Evolutionary conservation across 2,888 invertebrate species (phyloP).

Genomic region (Nomada flava): DNA sequence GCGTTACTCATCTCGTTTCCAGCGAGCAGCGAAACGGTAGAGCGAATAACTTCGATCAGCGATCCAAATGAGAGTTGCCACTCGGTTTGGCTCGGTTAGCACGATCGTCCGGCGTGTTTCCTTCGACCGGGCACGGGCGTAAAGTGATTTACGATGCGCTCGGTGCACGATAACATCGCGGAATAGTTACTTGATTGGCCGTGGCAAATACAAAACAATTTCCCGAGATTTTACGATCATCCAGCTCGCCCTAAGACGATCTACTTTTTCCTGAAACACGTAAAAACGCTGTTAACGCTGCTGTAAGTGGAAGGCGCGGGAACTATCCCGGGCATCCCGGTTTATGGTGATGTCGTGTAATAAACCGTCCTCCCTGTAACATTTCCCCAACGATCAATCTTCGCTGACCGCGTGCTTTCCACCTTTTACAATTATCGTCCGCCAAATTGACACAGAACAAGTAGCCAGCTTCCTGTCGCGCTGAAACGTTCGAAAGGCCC

Average conservation of each 20-base stretch:
- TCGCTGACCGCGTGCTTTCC: neutral
- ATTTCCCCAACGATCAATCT: neutral
- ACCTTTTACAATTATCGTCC: neutral
- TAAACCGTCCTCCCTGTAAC: neutral
- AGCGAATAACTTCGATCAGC: no score
- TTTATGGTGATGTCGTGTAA: neutral
- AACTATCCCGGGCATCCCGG: neutral
- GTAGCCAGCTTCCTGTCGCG: neutral
- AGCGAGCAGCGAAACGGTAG: no score
- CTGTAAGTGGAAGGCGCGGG: neutral
- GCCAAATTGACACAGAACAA: neutral
- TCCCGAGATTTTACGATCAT: neutral
- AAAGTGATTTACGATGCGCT: no score
- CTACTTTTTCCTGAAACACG: neutral
- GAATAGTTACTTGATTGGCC: neutral
- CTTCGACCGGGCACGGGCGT: no score
- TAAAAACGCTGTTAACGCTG: neutral
- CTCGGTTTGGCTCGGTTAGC: no score
- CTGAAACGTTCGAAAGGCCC: slow-evolving; percentile 21
- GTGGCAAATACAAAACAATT: neutral
- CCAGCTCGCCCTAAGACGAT: no score
- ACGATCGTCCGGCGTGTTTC: no score
- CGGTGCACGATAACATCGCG: no score
- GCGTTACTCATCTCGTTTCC: no score
- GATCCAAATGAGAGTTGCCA: no score